Evolutionary conservation across 2,113 vertebrate species (phyloP).

Genomic region (Eulemur rufifrons): DNA sequence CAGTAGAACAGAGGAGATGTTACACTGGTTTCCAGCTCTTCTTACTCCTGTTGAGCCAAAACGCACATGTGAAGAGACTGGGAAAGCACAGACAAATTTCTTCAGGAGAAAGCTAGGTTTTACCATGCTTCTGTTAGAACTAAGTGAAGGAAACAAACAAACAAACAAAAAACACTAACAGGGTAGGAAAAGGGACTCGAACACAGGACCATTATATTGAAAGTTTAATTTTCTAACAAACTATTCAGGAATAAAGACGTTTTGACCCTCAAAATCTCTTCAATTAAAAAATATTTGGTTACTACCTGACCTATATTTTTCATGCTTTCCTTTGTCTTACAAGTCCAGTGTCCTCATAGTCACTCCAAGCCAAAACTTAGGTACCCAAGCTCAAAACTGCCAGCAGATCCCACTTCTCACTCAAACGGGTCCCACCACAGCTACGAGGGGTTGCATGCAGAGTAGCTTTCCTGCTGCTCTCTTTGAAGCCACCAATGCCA

Average conservation of each 20-base stretch:
- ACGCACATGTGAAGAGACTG: not conserved
- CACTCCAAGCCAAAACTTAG: not conserved
- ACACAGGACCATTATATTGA: not conserved
- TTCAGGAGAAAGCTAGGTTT: not conserved
- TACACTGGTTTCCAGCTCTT: not conserved
- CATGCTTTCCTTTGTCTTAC: not conserved
- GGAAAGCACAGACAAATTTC: not conserved
- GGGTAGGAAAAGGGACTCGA: not conserved
- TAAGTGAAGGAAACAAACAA: no score
- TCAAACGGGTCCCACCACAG: not conserved
- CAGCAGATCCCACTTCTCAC: not conserved
- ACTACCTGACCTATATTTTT: not conserved
- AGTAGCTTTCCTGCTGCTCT: not conserved
- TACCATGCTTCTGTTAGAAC: not conserved
- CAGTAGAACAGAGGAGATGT: not conserved
- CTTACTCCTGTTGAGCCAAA: not conserved
- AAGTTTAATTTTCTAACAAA: not conserved
- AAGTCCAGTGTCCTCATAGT: not conserved
- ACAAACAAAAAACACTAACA: no score
- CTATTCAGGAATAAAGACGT: not conserved
- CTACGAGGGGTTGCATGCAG: not conserved
- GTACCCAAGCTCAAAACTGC: not conserved
- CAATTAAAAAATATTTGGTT: not conserved
- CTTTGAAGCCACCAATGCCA: not conserved
- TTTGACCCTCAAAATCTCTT: not conserved